Base-by-base conservation (phyloP, 2,888 invertebrate species). In the Drosophila atroscutellata region DNA sequence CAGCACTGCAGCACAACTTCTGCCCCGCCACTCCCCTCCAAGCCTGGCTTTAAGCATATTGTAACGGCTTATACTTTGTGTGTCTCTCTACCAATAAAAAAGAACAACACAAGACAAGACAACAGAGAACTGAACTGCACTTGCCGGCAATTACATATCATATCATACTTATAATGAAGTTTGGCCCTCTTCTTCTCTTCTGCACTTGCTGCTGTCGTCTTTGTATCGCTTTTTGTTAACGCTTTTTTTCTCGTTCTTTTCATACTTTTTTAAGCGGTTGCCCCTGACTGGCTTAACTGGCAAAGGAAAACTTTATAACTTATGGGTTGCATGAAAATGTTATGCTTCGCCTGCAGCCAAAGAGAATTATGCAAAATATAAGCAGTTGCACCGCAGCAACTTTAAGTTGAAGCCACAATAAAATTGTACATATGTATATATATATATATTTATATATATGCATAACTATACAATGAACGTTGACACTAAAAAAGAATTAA, bases 141-240 rank as follows among this genome's bases (percentile, higher is more conserved):
- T 75, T 75, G 80, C 57, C 64, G 77, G 86, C 83, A 83, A 78
- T 83, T 83, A 86, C 78, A 83, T 78, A 80, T 86, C 78, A 80
- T 71, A 60, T 70, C 70, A 32, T 61, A 62, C 76, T 81, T 78
- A 74, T 72, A 74, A 81, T 79, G 55, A 76, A 79, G 76, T 81
- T 81, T 70, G 63, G 61, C 37, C 28, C 42, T 55, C 32, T 24
- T 24, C 24, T 2, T 11, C 24, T 24, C 4, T 60, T 34, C 28
- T 58, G 34, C 49, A 39, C n/a, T 64, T 49, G 28, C 32, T 56
- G 47, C 37, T 51, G 51, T 50, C 24, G 24, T 36, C 37, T 15
- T 56, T 30, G 39, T 7, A 24, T 45, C 15, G 45, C 45, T 24
- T n/a, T 20, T 54, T 64, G 26, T 49, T 37, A 62, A 62, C 61